Base-by-base conservation (phyloP, 2,888 invertebrate genomes). In the Malthinus seriepunctatus region DNA sequence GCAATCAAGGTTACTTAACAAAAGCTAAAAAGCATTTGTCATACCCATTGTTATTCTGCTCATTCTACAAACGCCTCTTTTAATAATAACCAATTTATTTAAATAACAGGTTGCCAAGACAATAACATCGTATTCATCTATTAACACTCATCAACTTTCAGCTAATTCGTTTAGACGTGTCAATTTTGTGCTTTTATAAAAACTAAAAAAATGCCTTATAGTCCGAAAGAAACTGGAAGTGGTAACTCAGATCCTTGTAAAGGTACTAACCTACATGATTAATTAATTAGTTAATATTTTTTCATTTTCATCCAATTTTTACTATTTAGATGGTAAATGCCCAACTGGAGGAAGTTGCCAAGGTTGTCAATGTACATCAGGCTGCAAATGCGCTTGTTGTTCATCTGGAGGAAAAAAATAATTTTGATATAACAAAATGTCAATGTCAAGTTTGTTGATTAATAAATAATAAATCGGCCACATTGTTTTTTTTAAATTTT, bases 291-390 rank as follows among this genome's bases (percentile, higher is more conserved):
- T 8, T 3, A 32, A 34, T 37, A 32, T 32, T 44, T 34, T 23
- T 44, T 37, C 8, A 51, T n/a, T n/a, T n/a, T n/a, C n/a, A n/a
- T n/a, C n/a, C n/a, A n/a, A n/a, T n/a, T 53, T 49, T 50, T 47
- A 37, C 57, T 12, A 32, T 56, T 12, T 53, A 66, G 66, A 59
- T 49, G 61, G 63, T 50, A 61, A 61, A 51, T 64, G 66, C 51
- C 52, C 48, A 10, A 8, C 38, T 14, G 14, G 11, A 2, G 51
- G 50, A 9, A 35, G 50, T 32, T 51, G 61, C 12, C 56, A 54
- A 6, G 63, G 59, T 8, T 47, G 54, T 10, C 32, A 53, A 4
- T 63, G 63, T 37, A 38, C 47, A 8, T 54, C 61, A 2, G 56
- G 56, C 8, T 60, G 64, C 39, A 63, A 56, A 32, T 64, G 64